These are phyloP conservation scores for Corydoras maculifer DNA, from an alignment of 2,113 vertebrate species.

Conservation along the genomic window DNA sequence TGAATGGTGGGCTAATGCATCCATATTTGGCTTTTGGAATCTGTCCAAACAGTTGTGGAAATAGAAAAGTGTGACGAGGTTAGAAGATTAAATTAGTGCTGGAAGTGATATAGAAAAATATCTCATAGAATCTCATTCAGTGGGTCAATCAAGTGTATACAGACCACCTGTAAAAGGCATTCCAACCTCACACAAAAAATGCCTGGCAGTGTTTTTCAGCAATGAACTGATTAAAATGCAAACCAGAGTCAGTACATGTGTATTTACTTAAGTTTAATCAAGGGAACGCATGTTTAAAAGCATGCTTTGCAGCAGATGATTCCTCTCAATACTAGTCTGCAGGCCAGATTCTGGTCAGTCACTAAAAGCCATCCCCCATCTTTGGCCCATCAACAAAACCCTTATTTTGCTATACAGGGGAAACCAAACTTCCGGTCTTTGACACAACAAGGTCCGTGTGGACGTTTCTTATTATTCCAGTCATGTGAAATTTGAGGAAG, in stretches of 20 bases:
- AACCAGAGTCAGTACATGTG: background rate
- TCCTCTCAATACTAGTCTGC: conserved; percentile 1
- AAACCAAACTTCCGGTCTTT: conserved; percentile 33
- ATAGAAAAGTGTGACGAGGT: conserved; percentile 3
- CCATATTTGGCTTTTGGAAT: conserved; percentile 29
- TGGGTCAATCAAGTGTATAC: conserved; percentile 15
- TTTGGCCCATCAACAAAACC: conserved; percentile 4
- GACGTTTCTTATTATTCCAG: conserved; percentile 40
- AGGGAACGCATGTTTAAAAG: background rate
- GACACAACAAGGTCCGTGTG: conserved; percentile 34
- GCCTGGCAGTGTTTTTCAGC: background rate
- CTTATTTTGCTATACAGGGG: conserved; percentile 17
- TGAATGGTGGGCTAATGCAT: conserved; percentile 7
- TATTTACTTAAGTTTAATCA: background rate
- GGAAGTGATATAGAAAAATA: background rate
- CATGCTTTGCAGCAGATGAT: background rate
- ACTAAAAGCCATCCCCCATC: conserved; percentile 5
- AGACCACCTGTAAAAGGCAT: conserved; percentile 32
- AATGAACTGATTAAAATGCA: conserved; percentile 2
- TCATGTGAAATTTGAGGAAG: conserved; percentile 40
- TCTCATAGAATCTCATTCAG: background rate
- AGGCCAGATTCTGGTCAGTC: conserved; percentile 10
- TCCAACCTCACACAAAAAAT: conserved; percentile 6
- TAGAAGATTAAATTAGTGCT: conserved; percentile 2
- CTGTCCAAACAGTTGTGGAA: conserved; percentile 14